Evolutionary conservation across 2,113 vertebrate genomes (phyloP).

Genomic region (Gobius niger): DNA sequence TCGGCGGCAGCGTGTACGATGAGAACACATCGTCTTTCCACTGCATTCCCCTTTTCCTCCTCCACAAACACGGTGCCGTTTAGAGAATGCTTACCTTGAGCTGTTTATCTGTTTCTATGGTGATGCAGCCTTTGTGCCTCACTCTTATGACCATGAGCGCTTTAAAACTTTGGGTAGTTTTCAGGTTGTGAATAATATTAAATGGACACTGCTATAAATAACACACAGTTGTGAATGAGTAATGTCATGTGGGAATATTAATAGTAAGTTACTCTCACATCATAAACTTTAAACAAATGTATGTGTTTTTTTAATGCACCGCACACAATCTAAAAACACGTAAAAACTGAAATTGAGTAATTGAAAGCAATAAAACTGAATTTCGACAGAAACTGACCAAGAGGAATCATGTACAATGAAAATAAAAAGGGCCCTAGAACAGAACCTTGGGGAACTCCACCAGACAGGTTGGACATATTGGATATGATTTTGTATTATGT

Average conservation of each 20-base stretch:
- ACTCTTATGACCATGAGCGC: conserved; percentile 19
- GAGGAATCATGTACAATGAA: too few relatives aligned
- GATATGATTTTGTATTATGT: too few relatives aligned
- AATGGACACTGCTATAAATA: not conserved
- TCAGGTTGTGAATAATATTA: not conserved
- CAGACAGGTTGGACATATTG: too few relatives aligned
- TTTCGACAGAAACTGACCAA: too few relatives aligned
- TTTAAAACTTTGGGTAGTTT: conserved; percentile 29
- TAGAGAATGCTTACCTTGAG: conserved; percentile 63
- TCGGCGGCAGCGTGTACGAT: conserved; percentile 23
- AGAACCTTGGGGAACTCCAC: too few relatives aligned
- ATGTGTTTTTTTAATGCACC: not conserved
- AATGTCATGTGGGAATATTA: too few relatives aligned
- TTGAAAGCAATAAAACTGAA: too few relatives aligned
- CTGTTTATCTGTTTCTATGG: conserved; percentile 71
- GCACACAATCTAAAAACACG: too few relatives aligned
- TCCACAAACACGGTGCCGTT: conserved; percentile 58
- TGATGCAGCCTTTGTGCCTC: conserved; percentile 54
- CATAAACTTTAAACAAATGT: not conserved
- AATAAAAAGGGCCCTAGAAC: too few relatives aligned
- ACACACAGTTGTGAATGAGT: too few relatives aligned
- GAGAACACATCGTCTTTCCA: conserved; percentile 27
- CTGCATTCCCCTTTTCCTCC: conserved; percentile 33
- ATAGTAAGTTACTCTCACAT: not conserved
- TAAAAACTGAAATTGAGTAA: too few relatives aligned